phyloP scores from a whole-genome alignment of 2,113 vertebrate genomes.

The Polyodon spathula region DNA sequence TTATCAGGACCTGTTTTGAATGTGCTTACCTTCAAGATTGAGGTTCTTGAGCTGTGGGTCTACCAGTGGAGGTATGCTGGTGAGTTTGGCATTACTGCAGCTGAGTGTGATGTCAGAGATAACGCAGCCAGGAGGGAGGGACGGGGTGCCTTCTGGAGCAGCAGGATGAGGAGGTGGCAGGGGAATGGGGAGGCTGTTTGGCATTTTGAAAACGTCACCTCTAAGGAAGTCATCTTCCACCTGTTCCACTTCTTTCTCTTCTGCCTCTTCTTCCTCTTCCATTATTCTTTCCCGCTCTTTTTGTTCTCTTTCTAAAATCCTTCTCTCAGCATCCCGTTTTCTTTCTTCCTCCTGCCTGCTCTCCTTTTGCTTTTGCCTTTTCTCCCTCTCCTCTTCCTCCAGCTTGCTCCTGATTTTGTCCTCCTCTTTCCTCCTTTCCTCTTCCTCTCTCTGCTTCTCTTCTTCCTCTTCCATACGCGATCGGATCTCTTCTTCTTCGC shows the following conservation, averaged over 20 bases:
- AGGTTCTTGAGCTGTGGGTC: slow-evolving; percentile 73
- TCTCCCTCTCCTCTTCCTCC: slow-evolving; percentile 24
- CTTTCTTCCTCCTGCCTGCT: slow-evolving; percentile 17
- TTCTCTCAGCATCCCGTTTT: neutral
- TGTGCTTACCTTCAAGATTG: slow-evolving; percentile 73
- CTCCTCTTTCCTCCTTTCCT: slow-evolving; percentile 18
- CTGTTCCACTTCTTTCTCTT: slow-evolving; percentile 27
- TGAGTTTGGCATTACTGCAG: slow-evolving; percentile 66
- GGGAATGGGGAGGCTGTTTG: slow-evolving; percentile 28
- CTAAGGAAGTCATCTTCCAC: slow-evolving; percentile 46
- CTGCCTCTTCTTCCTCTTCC: slow-evolving; percentile 9
- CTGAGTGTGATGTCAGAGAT: slow-evolving; percentile 68
- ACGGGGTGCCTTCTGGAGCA: slow-evolving; percentile 24
- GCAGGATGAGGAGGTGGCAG: slow-evolving; percentile 21
- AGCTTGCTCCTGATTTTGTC: slow-evolving; percentile 4
- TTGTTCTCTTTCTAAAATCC: slow-evolving; percentile 10
- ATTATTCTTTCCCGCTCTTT: neutral
- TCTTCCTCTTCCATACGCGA: slow-evolving; percentile 21
- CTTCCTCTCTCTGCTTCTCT: slow-evolving; percentile 12
- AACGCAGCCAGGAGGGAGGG: slow-evolving; percentile 51
- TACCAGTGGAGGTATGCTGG: slow-evolving; percentile 68
- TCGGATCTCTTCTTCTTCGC: slow-evolving; percentile 16
- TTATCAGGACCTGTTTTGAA: too few relatives aligned
- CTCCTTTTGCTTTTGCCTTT: slow-evolving; percentile 26
- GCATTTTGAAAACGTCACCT: slow-evolving; percentile 62